phyloP scores from a whole-genome alignment of 1,140 invertebrate genomes.

The Caenorhabditis tropicalis region DNA sequence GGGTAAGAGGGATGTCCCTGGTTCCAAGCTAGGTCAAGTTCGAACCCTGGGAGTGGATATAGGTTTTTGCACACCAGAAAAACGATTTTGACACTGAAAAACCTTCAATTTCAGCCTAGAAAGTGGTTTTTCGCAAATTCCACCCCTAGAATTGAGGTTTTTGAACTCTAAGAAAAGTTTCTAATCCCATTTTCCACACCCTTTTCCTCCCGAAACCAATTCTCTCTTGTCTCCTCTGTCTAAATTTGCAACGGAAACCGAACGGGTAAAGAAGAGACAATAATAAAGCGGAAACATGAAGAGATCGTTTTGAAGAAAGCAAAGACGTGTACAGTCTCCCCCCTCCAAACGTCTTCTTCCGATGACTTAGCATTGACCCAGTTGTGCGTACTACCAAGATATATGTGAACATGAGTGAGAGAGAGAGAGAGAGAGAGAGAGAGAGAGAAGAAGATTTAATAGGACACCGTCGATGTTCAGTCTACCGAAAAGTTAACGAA shows the following conservation, averaged over 20 bases:
- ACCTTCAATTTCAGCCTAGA: too few relatives aligned
- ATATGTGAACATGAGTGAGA: neutral
- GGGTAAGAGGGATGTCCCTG: neutral
- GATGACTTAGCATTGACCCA: constrained; percentile 43
- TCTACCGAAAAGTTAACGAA: constrained; percentile 35
- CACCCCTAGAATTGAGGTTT: too few relatives aligned
- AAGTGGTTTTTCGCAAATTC: too few relatives aligned
- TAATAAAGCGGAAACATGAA: constrained; percentile 3
- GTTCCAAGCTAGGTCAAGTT: neutral
- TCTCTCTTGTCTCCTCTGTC: neutral
- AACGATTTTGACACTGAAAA: neutral
- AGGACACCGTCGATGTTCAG: constrained; percentile 18
- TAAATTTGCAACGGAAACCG: neutral
- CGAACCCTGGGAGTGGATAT: neutral
- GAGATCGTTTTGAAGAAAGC: neutral
- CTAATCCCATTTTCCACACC: too few relatives aligned
- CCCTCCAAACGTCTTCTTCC: neutral
- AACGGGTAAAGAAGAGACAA: neutral
- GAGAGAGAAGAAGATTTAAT: neutral
- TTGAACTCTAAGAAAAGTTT: too few relatives aligned
- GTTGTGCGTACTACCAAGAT: constrained; percentile 41
- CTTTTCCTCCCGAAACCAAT: neutral
- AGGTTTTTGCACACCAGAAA: neutral
- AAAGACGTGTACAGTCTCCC: neutral
- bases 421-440: neutral